Base-by-base conservation (phyloP, 2,797 vertebrate species). In the Erethizon dorsatum region DNA sequence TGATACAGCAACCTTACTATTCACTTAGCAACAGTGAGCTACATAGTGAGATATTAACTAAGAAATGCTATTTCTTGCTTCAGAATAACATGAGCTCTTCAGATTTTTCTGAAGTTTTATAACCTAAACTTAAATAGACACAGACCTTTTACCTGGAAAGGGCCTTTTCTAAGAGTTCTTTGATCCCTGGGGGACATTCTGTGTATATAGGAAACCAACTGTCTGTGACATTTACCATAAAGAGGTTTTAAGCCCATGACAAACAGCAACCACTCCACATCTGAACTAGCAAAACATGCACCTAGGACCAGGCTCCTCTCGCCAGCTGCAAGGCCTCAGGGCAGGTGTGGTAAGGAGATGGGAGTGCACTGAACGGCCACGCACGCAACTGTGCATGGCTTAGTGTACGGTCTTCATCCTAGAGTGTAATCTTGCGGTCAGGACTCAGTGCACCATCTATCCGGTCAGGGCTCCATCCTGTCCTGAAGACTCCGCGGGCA, bases 21-120 rank as follows among this genome's bases (percentile, higher is more conserved):
- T 82, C 47, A 71, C 13, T 84, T 56, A 77, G 5, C 79, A 89
- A 26, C n/a, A 90, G 12, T 45, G 26, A 95, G 41, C 88, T 79
- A 50, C 26, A 33, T 24, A 41, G 12, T 22, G 59, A 91, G 20
- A 45, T 57, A 63, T 57, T 79, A 56, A 79, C 9, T 75, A 54
- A 87, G 13, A 91, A 92, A 86, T 47, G 24, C 50, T 20, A 84
- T 91, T 83, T 85, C 56, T 90, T 91, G 56, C 50, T 88, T 86
- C 84, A 95, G 87, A 61, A 5, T 69, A 86, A 75, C 31, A 45
- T 67, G 79, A 86, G 20, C 18, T 50, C 57, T 69, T 63, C 33
- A 73, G 50, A 41, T 63, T 91, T 95, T 78, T 85, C 56, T 94
- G 13, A 84, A 88, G 13, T 83, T 94, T 95, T 57, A n/a, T 6